These are phyloP conservation scores for Ganaspis brasiliensis DNA, from an alignment of 2,888 invertebrate species.

Conservation along the genomic window DNA sequence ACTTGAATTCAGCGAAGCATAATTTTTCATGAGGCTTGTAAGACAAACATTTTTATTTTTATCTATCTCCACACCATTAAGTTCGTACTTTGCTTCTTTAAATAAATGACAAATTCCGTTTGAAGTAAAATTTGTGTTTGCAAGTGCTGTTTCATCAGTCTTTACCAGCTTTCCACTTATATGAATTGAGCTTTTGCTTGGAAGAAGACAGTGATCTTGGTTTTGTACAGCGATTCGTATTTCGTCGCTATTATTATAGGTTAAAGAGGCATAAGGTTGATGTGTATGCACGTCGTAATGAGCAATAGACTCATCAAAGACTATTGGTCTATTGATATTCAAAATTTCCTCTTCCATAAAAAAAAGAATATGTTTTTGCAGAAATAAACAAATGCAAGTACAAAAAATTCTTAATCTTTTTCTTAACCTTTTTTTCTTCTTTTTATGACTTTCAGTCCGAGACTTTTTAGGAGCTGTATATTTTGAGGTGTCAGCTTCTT, in stretches of 20 bases:
- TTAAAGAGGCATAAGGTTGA: constrained; percentile 46
- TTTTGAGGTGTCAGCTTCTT: constrained; percentile 20
- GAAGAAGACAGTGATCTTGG: neutral
- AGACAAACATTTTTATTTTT: neutral
- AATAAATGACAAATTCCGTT: constrained; percentile 16
- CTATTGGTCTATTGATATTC: constrained; percentile 4
- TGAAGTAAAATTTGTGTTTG: neutral
- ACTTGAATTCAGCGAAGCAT: constrained; percentile 11
- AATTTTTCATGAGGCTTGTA: constrained; percentile 11
- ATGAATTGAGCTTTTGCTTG: neutral
- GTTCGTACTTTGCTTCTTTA: neutral
- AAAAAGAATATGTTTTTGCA: neutral
- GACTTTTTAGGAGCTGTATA: constrained; percentile 20
- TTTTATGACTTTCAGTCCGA: neutral
- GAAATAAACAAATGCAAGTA: too few relatives aligned
- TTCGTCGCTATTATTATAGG: constrained; percentile 12
- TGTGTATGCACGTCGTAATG: constrained; percentile 53
- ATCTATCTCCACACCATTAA: neutral
- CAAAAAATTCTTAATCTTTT: too few relatives aligned
- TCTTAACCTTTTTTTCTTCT: constrained; percentile 64
- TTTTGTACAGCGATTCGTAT: neutral
- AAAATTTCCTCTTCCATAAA: constrained; percentile 44
- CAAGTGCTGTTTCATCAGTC: neutral
- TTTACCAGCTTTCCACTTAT: neutral
- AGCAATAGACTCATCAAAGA: constrained; percentile 52